Base-by-base conservation (phyloP, 2,888 invertebrate species). In the Cyaniris semiargus region DNA sequence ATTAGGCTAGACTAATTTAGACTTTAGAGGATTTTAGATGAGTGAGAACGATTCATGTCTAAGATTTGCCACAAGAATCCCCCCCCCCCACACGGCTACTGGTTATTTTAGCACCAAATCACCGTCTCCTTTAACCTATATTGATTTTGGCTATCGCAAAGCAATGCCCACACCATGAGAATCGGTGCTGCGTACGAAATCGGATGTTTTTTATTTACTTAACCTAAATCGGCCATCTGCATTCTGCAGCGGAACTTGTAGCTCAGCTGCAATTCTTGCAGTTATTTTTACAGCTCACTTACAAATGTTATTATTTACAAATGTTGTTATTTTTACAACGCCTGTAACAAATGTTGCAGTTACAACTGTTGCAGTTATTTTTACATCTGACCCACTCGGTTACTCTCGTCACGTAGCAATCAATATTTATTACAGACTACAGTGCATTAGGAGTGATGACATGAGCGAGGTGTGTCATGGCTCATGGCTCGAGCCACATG, bases 381-480 rank as follows among this genome's bases (percentile, higher is more conserved):
- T 70, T 77, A 79, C 27, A 58, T 34, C 76, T 80, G 80, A 80
- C 79, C 80, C 71, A 80, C 53, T 18, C 53, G 53, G 53, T 21
- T 60, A 60, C 60, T 60, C 23, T 23, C 23, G 56, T 74, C 82
- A 81, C 81, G 81, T 80, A 79, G 79, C 80, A 80, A 81, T 84
- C 80, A 80, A 81, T 82, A 82, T 80, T 80, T 80, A 81, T 80
- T 81, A 82, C 81, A 82, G 78, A 81, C 79, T 81, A 82, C 81
- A 82, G 78, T 78, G 78, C 76, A 77, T 79, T 78, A 78, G 56
- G 66, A 75, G n/a, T 70, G 77, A 56, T 79, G 78, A 76, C 78
- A 78, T 74, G 48, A 71, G 70, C 70, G 7, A 72, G 74, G 74
- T 74, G 74, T 53, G 74, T 74, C 34, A 34, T 27, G 27, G 53